A percentile compares a stretch with the other conserved stretches of the same genome.
phyloP scores from a whole-genome alignment of 2,797 vertebrate genomes.

The Sylvia borin region DNA sequence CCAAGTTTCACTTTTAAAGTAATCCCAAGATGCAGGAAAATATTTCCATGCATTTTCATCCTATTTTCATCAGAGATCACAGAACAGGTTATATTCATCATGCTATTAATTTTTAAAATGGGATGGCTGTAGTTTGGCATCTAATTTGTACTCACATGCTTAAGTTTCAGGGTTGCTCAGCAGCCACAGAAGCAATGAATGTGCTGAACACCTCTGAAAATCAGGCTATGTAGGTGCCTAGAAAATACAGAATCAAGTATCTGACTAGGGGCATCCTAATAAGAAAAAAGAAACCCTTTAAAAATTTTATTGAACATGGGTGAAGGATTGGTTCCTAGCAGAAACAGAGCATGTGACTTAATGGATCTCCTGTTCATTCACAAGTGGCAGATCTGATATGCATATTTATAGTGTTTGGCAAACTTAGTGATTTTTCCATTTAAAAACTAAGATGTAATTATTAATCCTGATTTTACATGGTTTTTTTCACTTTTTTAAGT shows the following conservation, averaged over 20 bases:
- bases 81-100: background rate
- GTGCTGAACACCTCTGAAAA: background rate
- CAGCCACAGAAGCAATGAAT: background rate
- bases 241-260: background rate
- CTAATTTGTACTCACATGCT: background rate
- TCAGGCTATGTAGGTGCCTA: background rate
- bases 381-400: background rate
- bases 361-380: background rate
- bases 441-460: background rate
- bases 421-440: background rate
- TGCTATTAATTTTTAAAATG: background rate
- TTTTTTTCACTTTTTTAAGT: background rate
- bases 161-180: constrained; percentile 1
- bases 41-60: background rate
- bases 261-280: background rate
- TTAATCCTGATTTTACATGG: background rate
- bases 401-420: background rate
- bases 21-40: background rate
- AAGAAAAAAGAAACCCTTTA: background rate
- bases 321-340: background rate
- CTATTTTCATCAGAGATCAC: background rate
- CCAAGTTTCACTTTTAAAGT: background rate
- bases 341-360: background rate
- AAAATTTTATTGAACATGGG: background rate
- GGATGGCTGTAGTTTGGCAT: background rate